Conservation (phyloP, 1,140 invertebrate species). For the Zaprionus tsacasi region DNA sequence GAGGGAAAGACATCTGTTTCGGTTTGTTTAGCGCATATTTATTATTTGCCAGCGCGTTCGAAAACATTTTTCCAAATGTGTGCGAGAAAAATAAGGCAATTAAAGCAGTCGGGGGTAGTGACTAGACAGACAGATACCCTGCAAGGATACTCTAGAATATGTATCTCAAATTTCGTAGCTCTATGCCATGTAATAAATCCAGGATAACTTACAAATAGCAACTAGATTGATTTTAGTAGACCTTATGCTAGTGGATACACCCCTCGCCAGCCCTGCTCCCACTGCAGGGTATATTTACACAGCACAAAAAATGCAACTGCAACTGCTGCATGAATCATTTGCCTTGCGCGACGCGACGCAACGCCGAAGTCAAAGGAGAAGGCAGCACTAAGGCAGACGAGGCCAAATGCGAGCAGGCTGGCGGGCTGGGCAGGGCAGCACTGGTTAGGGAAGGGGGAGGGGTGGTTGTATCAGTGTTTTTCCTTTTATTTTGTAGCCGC, state of each 20-base stretch:
- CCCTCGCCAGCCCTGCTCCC: not conserved
- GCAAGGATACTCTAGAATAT: not conserved
- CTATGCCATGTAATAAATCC: too few relatives aligned
- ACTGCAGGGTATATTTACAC: not conserved
- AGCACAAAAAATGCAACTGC: not conserved
- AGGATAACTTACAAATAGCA: not conserved
- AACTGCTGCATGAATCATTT: slow-evolving; percentile 13
- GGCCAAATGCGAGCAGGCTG: not conserved
- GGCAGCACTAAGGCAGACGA: not conserved
- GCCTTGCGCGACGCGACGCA: slow-evolving; percentile 16
- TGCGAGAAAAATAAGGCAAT: slow-evolving; percentile 17
- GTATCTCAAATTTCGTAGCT: too few relatives aligned
- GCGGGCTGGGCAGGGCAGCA: not conserved
- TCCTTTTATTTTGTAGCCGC: slow-evolving; percentile 3
- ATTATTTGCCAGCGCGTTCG: slow-evolving; percentile 24
- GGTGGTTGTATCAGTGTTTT: slow-evolving; percentile 9
- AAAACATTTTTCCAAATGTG: slow-evolving; percentile 27
- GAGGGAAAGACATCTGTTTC: slow-evolving; percentile 3
- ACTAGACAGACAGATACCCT: not conserved
- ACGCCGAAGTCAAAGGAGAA: slow-evolving; percentile 15
- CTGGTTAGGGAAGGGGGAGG: not conserved
- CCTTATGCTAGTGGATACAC: not conserved
- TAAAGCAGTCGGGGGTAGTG: not conserved
- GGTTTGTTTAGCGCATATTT: slow-evolving; percentile 31
- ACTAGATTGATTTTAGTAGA: not conserved